A percentile compares a stretch with the other conserved stretches of the same genome.
Conservation (phyloP, 1,140 invertebrate species). For the Drosophila seguyi region DNA sequence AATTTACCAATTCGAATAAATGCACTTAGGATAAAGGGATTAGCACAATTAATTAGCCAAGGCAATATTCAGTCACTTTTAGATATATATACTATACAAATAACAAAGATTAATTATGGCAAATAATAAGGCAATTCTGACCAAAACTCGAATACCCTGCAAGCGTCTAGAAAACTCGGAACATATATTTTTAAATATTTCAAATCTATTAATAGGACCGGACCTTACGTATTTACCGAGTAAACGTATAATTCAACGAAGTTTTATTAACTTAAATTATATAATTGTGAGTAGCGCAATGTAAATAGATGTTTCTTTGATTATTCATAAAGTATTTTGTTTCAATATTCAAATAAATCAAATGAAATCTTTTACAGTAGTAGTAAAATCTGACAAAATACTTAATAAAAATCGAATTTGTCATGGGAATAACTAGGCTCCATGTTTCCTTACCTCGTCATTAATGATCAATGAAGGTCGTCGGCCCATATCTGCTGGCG, state of each 20-base stretch:
- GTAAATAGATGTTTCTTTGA: not conserved
- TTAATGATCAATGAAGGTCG: constrained; percentile 95
- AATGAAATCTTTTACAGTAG: too few relatives aligned
- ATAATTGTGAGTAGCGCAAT: not conserved
- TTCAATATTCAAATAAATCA: not conserved
- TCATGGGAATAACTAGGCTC: not conserved
- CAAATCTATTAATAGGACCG: not conserved
- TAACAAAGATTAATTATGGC: not conserved
- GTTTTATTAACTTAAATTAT: not conserved
- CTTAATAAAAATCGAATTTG: not conserved
- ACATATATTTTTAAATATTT: not conserved
- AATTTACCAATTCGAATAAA: constrained; percentile 3
- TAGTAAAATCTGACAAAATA: not conserved
- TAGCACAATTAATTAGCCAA: constrained; percentile 31
- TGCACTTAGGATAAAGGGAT: constrained; percentile 17
- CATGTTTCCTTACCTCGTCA: constrained; percentile 91
- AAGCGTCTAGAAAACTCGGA: not conserved
- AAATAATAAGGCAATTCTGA: not conserved
- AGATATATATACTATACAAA: constrained; percentile 4
- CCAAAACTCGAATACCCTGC: not conserved
- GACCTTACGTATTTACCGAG: not conserved
- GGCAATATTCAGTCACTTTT: constrained; percentile 27
- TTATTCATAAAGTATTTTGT: not conserved
- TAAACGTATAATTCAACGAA: not conserved
- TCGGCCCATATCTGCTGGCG: constrained; percentile 93